Percentiles rank a stretch among this genome's conserved stretches.
Evolutionary conservation across 2,888 invertebrate genomes (phyloP).

Genomic region (Sinopyrophorus schimmeli): DNA sequence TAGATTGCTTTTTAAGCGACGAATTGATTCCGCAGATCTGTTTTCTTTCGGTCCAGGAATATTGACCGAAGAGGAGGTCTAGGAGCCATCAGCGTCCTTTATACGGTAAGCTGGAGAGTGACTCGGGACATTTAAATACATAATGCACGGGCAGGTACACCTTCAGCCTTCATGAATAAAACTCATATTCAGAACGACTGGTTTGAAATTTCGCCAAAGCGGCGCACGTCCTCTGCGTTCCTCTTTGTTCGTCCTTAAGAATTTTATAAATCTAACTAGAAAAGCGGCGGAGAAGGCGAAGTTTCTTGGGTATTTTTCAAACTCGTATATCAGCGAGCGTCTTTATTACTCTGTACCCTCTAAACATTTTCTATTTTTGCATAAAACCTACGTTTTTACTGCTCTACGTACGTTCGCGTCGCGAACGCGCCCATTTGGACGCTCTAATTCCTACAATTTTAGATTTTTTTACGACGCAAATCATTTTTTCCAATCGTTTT

Average conservation of each 20-base stretch:
- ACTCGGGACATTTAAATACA: slow-evolving; percentile 49
- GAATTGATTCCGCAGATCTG: too few relatives aligned
- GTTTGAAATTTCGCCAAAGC: slow-evolving; percentile 26
- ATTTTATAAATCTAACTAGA: slow-evolving; percentile 5
- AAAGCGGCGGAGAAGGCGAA: slow-evolving; percentile 12
- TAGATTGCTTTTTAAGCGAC: too few relatives aligned
- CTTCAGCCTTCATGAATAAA: slow-evolving; percentile 49
- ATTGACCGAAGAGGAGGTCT: slow-evolving; percentile 18
- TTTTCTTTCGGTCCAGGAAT: too few relatives aligned
- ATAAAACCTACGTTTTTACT: slow-evolving; percentile 28
- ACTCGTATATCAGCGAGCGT: slow-evolving; percentile 31
- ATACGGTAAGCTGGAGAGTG: slow-evolving; percentile 29
- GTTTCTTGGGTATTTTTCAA: slow-evolving; percentile 27
- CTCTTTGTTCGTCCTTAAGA: slow-evolving; percentile 21
- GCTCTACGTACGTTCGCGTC: not conserved
- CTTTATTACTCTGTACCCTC: slow-evolving; percentile 32
- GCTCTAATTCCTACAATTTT: too few relatives aligned
- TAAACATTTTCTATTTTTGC: slow-evolving; percentile 28
- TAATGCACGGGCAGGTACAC: slow-evolving; percentile 50
- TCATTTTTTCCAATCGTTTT: too few relatives aligned
- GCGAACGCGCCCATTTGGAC: too few relatives aligned
- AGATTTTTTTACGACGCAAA: too few relatives aligned
- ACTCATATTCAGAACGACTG: slow-evolving; percentile 42
- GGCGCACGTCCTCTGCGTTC: slow-evolving; percentile 14
- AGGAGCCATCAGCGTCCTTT: slow-evolving; percentile 31